These are phyloP conservation scores for Drosophila parthenogenetica DNA, from an alignment of 2,888 invertebrate genomes.

Conservation along the genomic window DNA sequence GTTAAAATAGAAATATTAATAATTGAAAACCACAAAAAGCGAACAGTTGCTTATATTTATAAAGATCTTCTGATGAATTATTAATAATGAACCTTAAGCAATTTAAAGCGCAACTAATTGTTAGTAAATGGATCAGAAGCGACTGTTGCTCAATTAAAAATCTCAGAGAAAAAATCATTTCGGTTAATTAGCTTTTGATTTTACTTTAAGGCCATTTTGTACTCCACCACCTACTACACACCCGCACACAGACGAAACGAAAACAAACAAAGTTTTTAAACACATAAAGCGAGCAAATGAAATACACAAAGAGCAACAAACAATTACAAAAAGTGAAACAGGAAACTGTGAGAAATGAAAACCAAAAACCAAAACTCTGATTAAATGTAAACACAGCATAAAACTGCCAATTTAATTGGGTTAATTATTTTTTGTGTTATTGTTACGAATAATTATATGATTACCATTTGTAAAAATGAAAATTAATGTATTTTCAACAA, in stretches of 20 bases:
- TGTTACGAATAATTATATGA: constrained; percentile 26
- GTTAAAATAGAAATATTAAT: constrained; percentile 34
- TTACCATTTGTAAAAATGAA: constrained; percentile 30
- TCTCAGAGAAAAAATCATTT: constrained; percentile 15
- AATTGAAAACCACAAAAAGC: constrained; percentile 1
- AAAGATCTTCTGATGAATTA: not conserved
- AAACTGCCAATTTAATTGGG: constrained; percentile 47
- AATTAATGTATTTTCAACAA: constrained; percentile 28
- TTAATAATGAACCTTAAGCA: no score
- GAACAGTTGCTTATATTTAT: not conserved
- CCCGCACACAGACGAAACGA: constrained; percentile 31
- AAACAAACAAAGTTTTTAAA: constrained; percentile 18
- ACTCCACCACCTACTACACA: not conserved
- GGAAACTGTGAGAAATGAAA: constrained; percentile 23
- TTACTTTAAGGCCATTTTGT: constrained; percentile 6
- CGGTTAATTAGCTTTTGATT: constrained; percentile 36
- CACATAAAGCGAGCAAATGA: constrained; percentile 20
- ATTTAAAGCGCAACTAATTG: not conserved
- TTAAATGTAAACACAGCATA: constrained; percentile 47
- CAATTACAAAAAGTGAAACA: constrained; percentile 45
- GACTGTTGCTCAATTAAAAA: constrained; percentile 27
- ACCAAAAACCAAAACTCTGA: constrained; percentile 15
- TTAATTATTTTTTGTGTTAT: constrained; percentile 36
- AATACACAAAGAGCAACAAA: constrained; percentile 18
- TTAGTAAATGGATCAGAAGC: not conserved